Percentiles rank a stretch among this genome's conserved stretches.
Conservation (phyloP, 2,797 vertebrate species). For the Falco naumanni region DNA sequence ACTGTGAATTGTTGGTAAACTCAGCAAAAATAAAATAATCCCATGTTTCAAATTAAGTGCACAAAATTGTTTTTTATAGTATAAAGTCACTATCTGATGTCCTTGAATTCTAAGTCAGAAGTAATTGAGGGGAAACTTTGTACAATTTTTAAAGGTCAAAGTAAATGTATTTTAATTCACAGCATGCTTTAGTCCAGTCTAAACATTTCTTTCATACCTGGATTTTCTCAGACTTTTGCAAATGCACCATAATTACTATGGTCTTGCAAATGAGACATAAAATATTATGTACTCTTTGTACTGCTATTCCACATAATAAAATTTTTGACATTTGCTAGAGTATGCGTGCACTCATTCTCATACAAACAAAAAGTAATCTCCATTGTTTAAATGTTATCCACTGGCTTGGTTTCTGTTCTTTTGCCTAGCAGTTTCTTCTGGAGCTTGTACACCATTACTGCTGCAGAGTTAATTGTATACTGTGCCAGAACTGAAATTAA, state of each 20-base stretch:
- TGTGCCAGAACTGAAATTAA: not conserved
- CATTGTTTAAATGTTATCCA: not conserved
- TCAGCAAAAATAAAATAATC: not conserved
- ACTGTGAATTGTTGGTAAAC: not conserved
- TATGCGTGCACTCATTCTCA: not conserved
- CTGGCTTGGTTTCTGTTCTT: not conserved
- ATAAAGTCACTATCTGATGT: not conserved
- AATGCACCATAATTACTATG: not conserved
- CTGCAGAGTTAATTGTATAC: not conserved
- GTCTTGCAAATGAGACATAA: not conserved
- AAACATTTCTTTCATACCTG: not conserved
- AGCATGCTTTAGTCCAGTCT: not conserved
- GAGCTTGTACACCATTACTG: not conserved
- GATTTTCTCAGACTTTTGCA: not conserved
- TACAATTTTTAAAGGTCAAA: not conserved
- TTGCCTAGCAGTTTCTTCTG: not conserved
- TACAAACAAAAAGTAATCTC: not conserved
- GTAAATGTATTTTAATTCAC: not conserved
- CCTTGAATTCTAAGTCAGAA: not conserved
- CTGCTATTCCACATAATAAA: not conserved
- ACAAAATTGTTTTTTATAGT: not conserved
- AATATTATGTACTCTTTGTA: not conserved
- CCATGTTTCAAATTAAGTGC: not conserved
- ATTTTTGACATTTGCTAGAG: not conserved
- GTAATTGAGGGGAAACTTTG: not conserved